Evolutionary conservation across 2,113 vertebrate genomes (phyloP).

Genomic region (Channa maculata): DNA sequence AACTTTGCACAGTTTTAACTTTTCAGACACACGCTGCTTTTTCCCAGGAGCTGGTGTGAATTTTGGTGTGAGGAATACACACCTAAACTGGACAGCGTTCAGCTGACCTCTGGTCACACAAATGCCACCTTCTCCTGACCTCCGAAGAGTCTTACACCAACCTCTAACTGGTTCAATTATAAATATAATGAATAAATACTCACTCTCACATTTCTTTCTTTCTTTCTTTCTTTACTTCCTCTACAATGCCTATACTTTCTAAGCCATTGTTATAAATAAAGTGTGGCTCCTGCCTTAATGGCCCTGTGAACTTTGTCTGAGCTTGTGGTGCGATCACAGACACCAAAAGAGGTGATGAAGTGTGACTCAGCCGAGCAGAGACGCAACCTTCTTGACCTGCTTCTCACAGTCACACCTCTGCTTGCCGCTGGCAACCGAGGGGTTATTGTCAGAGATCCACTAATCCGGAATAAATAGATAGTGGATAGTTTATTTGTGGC

Average conservation of each 20-base stretch:
- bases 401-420: slow-evolving; percentile 72
- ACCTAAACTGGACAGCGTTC: slow-evolving; percentile 25
- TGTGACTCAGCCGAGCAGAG: slow-evolving; percentile 46
- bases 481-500: background rate
- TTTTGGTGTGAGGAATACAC: slow-evolving; percentile 34
- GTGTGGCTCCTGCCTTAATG: background rate
- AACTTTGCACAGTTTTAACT: slow-evolving; percentile 30
- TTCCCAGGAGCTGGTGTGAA: slow-evolving; percentile 60
- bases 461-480: background rate
- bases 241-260: background rate
- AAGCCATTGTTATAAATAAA: background rate
- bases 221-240: background rate
- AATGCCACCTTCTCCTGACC: background rate
- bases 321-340: slow-evolving; percentile 57
- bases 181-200: too few species aligned
- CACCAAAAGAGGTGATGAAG: slow-evolving; percentile 66
- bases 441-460: background rate
- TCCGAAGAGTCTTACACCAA: background rate
- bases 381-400: background rate
- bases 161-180: too few species aligned
- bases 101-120: slow-evolving; percentile 20
- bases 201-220: background rate
- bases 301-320: slow-evolving; percentile 44
- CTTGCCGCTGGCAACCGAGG: background rate
- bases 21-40: slow-evolving; percentile 11